Evolutionary conservation across 2,888 invertebrate species (phyloP).

Genomic region (Incurvaria masculella): DNA sequence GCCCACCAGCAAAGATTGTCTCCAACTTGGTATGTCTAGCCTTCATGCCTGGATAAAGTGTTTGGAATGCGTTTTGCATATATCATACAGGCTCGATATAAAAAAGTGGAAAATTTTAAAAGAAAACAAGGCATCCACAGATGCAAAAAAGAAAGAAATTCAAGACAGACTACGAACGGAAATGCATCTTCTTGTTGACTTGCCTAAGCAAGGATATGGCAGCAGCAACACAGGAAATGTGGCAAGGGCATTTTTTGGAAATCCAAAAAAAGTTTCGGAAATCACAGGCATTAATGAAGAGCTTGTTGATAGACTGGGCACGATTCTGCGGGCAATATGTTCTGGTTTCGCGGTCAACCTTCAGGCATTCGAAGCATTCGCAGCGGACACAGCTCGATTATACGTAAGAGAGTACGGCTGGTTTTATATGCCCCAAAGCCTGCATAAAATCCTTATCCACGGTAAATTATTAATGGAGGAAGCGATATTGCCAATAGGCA

Average conservation of each 20-base stretch:
- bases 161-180: constrained; percentile 10
- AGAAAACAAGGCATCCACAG: neutral
- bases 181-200: constrained; percentile 16
- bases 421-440: constrained; percentile 20
- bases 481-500: constrained; percentile 5
- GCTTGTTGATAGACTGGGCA: constrained; percentile 12
- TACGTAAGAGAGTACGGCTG: constrained; percentile 15
- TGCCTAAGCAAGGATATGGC: constrained; percentile 18
- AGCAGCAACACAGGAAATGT: constrained; percentile 21
- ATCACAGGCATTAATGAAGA: constrained; percentile 20
- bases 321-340: constrained; percentile 1
- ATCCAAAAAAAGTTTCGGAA: constrained; percentile 12
- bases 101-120: neutral
- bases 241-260: constrained; percentile 18
- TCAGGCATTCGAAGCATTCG: neutral
- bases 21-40: neutral
- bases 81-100: neutral
- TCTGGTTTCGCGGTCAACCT: constrained; percentile 1
- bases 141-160: constrained; percentile 3
- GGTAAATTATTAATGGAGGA: constrained; percentile 1
- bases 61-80: neutral
- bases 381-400: constrained; percentile 1
- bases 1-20: neutral
- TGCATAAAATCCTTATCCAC: constrained; percentile 2
- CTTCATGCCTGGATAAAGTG: neutral